Evolutionary conservation across 37 sponge, comb jelly and placozoan species (phyloP), one percentile per base, ranked within the genome.

Genomic region (Chondrilla cf. caribensis): DNA sequence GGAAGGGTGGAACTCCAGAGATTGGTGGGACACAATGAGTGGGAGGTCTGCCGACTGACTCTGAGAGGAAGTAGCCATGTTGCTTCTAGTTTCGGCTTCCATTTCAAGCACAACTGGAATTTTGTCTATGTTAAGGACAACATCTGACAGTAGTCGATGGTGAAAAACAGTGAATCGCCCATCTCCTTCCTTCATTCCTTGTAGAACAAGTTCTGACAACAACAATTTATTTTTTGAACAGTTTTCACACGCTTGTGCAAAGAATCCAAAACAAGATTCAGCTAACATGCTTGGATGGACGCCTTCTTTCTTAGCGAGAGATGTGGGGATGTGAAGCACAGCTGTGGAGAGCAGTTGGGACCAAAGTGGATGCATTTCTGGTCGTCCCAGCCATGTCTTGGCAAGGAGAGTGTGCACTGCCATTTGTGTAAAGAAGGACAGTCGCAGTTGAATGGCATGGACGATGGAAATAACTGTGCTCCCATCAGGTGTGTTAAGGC

Each of bases 371-470:
- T 24, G 28, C 17, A 62, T 24, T 8, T 79, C 79, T 0, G 58
- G 41, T 35, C 9, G n/a, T 0, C 76, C 65, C 55, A 90, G 26
- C 84, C 84, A 86, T 15, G 67, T 21, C 40, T 92, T 83, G 8
- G 80, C 89, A 24, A 59, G 83, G 0, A 0, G 60, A 65, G 80
- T 81, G 60, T 73, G 58, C 22, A 65, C 70, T 28, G 70, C 35
- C 38, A 92, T 68, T 15, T 89, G 79, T 2, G 93, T 81, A 18
- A 92, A 83, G 35, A 92, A 92, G 3, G 84, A 82, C 39, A 92
- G 59, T 18, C 54, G 38, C 22, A 35, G 58, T 35, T 82, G 81
- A 8, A 26, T 32, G 17, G 28, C 51, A 6, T 5, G 22, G 18
- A 29, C 6, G 7, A 62, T 6, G 15, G 18, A 19, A 6, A 6